Percentiles rank a stretch among this genome's conserved stretches.
These are phyloP conservation scores for Drosophila gunungcola DNA, from an alignment of 1,140 invertebrate species.

Conservation along the genomic window DNA sequence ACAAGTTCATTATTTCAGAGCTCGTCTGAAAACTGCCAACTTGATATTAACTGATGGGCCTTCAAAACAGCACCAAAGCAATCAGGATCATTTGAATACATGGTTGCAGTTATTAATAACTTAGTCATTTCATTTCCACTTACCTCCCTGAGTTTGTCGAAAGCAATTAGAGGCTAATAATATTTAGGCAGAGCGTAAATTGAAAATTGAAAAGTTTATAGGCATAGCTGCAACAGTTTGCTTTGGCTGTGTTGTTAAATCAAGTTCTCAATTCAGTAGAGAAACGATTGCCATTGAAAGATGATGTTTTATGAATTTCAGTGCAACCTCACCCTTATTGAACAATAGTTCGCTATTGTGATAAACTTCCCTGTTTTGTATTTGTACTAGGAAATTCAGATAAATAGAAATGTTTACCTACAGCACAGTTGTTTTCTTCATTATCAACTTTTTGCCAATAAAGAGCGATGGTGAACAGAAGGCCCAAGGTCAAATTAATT, in stretches of 20 bases:
- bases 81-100: not conserved
- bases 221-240: not conserved
- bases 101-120: not conserved
- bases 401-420: too few relatives aligned
- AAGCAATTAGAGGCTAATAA: not conserved
- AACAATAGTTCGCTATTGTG: too few relatives aligned
- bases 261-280: too few relatives aligned
- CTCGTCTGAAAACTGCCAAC: not conserved
- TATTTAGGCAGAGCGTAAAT: not conserved
- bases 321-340: too few relatives aligned
- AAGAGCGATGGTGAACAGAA: too few relatives aligned
- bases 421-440: too few relatives aligned
- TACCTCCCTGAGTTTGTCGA: not conserved
- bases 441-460: too few relatives aligned
- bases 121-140: not conserved
- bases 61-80: not conserved
- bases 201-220: slow-evolving; percentile 7
- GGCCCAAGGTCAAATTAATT: not conserved
- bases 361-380: too few relatives aligned
- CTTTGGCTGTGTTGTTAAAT: not conserved
- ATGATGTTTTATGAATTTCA: too few relatives aligned
- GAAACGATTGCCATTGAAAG: too few relatives aligned
- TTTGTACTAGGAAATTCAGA: too few relatives aligned
- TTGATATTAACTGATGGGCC: not conserved
- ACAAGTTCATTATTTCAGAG: slow-evolving; percentile 3